phyloP scores from a whole-genome alignment of 2,797 vertebrate genomes.

The Octomys mimax region DNA sequence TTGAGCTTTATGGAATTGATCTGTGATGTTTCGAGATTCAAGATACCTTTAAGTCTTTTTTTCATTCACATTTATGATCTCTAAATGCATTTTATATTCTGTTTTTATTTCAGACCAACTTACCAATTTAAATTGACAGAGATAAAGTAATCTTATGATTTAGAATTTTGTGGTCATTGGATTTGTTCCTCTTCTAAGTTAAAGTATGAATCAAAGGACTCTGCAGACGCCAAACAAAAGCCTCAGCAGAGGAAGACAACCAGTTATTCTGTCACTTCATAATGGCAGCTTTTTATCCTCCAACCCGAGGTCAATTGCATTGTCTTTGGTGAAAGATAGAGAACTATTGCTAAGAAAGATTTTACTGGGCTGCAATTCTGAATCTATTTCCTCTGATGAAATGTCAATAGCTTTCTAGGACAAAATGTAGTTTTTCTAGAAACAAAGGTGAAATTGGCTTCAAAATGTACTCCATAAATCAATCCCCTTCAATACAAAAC shows the following conservation, averaged over 20 bases:
- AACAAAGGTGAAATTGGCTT: conserved; percentile 79
- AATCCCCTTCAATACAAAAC: conserved; percentile 68
- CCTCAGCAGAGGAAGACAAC: conserved; percentile 62
- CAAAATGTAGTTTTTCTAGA: conserved; percentile 83
- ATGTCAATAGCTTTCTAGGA: conserved; percentile 86
- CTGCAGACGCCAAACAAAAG: conserved; percentile 16
- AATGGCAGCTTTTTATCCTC: conserved; percentile 83
- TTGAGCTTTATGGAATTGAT: conserved; percentile 16
- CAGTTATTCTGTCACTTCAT: conserved; percentile 81
- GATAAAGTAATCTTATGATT: conserved; percentile 65
- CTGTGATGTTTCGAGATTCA: conserved; percentile 39
- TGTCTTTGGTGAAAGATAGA: conserved; percentile 85
- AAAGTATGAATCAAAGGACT: conserved; percentile 69
- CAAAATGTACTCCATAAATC: conserved; percentile 81
- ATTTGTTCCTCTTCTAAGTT: conserved; percentile 60
- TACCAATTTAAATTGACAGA: conserved; percentile 71
- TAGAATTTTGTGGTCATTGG: conserved; percentile 60
- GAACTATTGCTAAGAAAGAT: conserved; percentile 77
- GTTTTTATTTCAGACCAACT: conserved; percentile 48
- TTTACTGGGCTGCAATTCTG: conserved; percentile 82
- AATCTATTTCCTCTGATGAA: conserved; percentile 87
- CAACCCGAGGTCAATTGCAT: conserved; percentile 87
- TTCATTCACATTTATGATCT: conserved; percentile 48
- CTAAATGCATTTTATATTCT: conserved; percentile 55
- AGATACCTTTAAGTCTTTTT: conserved; percentile 18